Conservation (phyloP, 2,797 vertebrate genomes). For the Bradypodion ventrale region DNA sequence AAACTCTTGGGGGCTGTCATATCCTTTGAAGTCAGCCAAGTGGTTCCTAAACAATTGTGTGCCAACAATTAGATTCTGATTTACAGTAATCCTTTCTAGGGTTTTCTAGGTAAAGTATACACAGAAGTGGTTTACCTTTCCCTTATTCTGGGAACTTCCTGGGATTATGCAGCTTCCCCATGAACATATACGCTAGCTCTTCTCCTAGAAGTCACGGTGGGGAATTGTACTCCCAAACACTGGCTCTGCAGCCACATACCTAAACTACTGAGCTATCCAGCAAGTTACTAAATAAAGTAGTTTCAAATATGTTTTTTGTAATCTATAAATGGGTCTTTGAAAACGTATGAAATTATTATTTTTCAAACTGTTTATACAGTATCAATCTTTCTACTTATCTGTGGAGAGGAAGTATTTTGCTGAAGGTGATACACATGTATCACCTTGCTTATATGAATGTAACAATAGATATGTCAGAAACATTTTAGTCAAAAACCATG, state of each 20-base stretch:
- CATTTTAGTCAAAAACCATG: background rate
- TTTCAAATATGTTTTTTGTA: background rate
- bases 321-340: background rate
- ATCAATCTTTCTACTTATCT: background rate
- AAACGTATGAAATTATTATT: background rate
- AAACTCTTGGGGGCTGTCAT: background rate
- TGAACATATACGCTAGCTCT: no score
- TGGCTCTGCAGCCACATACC: no score
- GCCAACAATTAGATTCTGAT: no score
- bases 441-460: background rate
- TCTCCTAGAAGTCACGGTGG: no score
- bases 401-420: rapidly evolving
- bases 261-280: no score
- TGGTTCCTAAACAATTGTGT: background rate
- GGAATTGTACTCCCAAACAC: no score
- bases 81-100: no score
- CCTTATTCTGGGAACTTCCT: no score
- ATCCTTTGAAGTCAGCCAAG: background rate
- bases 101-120: no score
- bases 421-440: rapidly evolving
- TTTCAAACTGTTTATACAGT: background rate
- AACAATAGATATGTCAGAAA: background rate
- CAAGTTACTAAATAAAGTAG: background rate
- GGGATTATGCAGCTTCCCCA: no score
- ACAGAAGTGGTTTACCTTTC: no score